These are phyloP conservation scores for Timandra comae DNA, from an alignment of 2,888 invertebrate species.

Conservation along the genomic window DNA sequence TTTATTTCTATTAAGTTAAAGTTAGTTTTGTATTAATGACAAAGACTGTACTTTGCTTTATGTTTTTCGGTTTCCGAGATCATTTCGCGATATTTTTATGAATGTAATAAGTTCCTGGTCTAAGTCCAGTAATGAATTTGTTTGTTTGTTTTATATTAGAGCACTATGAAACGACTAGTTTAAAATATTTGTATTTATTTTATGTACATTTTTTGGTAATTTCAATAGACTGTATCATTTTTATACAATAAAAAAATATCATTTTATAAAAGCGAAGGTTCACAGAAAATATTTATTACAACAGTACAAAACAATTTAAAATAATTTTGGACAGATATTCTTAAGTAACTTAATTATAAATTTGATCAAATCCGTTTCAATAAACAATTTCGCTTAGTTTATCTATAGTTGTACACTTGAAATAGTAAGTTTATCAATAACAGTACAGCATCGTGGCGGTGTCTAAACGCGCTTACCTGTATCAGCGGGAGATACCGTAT, in stretches of 20 bases:
- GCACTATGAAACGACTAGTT: slow-evolving; percentile 40
- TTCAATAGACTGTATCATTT: slow-evolving; percentile 8
- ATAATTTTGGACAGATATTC: slow-evolving; percentile 42
- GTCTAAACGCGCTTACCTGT: slow-evolving; percentile 40
- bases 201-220: slow-evolving; percentile 61
- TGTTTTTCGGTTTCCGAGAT: too few species aligned
- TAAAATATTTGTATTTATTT: slow-evolving; percentile 37
- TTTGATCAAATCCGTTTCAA: slow-evolving; percentile 20
- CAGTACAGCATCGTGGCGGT: slow-evolving; percentile 38
- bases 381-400: slow-evolving; percentile 4
- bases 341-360: slow-evolving; percentile 39
- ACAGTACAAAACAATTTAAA: slow-evolving; percentile 12
- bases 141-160: too few species aligned
- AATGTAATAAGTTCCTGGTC: too few species aligned
- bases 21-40: too few species aligned
- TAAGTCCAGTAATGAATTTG: too few species aligned
- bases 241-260: slow-evolving; percentile 10
- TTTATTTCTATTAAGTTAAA: too few species aligned
- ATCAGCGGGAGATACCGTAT: slow-evolving; percentile 55
- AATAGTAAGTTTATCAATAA: slow-evolving; percentile 21
- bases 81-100: too few species aligned
- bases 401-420: slow-evolving; percentile 39
- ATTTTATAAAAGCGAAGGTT: too few species aligned
- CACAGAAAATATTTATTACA: too few species aligned
- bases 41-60: too few species aligned